Evolutionary conservation across 2,113 vertebrate species (phyloP), one percentile per base, ranked within the genome.

Genomic region (Nansenia antarctica): DNA sequence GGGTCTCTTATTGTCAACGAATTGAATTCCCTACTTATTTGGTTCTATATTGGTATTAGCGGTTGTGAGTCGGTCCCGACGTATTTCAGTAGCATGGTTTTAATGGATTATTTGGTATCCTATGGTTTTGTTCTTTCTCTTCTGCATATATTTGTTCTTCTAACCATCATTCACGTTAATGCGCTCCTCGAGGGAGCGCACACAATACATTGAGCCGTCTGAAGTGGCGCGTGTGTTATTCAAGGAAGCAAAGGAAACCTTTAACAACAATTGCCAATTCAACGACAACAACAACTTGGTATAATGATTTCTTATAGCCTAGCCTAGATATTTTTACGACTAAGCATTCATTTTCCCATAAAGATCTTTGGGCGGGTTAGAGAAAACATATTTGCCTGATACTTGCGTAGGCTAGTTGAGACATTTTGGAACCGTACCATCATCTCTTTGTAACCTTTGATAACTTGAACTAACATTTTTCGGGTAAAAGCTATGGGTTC

Each of bases 81-180:
- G 15, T 12, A 5, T 70, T 66, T 72, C 0, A 67, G 26, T 31
- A 0, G 26, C 9, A 68, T 68, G 7, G 64, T 26, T 45, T 62
- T 39, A 58, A 30, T 27, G 22, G 4, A 22, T 27, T 30, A 30
- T 18, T 30, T 5, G 39, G 1, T n/a, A n/a, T n/a, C n/a, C n/a
- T n/a, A n/a, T 24, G 57, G 31, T 78, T 67, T 57, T 54, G 30
- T 72, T 67, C 60, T 57, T 54, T 26, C 73, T 67, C 60, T 20
- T 11, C 76, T 77, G 70, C 73, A 77, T 59, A 58, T 81, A 85
- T 78, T 81, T 58, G 81, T 85, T n/a, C n/a, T n/a, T n/a, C 62
- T 58, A 65, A 79, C 76, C 79, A 86, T 85, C 81, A 77, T 14
- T 42, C 58, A 18, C 15, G 12, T 15, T 27, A 47, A 31, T 42